Percentiles rank a stretch among this genome's conserved stretches.
These are phyloP conservation scores for Pogonocherus hispidulus DNA, from an alignment of 2,888 invertebrate species.

Conservation along the genomic window DNA sequence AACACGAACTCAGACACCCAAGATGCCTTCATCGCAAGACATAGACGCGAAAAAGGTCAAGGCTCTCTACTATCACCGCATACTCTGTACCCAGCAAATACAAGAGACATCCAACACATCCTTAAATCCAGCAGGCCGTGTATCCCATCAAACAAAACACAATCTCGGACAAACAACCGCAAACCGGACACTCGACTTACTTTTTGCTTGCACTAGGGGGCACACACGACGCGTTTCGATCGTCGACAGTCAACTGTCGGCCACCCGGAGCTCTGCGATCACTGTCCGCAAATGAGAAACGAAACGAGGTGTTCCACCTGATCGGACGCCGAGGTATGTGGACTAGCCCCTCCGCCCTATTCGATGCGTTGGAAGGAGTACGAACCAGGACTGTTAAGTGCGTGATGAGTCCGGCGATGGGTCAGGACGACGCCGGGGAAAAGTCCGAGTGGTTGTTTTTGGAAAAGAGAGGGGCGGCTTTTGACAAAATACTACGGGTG, in stretches of 20 bases:
- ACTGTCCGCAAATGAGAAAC: conserved; percentile 29
- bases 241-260: conserved; percentile 21
- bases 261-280: conserved; percentile 9
- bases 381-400: not conserved
- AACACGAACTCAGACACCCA: not conserved
- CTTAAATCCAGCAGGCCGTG: not conserved
- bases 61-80: not conserved
- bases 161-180: conserved; percentile 17
- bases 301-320: conserved; percentile 38
- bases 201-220: no score
- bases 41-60: not conserved
- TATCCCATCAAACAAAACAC: conserved; percentile 16
- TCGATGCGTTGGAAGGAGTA: conserved; percentile 3
- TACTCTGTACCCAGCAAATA: no score
- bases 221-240: conserved; percentile 7
- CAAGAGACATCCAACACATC: not conserved
- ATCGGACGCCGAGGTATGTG: conserved; percentile 32
- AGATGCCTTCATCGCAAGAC: not conserved
- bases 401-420: not conserved
- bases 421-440: not conserved
- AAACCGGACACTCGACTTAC: not conserved
- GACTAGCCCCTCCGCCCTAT: conserved; percentile 12
- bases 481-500: no score
- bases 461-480: no score
- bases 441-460: no score